Base-by-base conservation (phyloP, 2,113 vertebrate species). In the Neolamprologus brichardi region DNA sequence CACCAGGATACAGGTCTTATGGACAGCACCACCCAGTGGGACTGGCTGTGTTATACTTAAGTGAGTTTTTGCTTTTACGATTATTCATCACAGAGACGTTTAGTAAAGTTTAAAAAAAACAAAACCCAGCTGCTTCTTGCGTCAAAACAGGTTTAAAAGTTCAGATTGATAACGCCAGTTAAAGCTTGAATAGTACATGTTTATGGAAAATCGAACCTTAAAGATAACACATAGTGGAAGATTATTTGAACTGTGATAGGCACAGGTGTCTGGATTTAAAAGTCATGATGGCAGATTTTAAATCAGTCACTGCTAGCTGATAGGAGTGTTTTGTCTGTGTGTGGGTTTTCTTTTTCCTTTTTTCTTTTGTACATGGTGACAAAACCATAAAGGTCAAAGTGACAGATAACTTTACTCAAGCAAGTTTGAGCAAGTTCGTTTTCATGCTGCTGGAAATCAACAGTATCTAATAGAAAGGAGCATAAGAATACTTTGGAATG, bases 1-100 rank as follows among this genome's bases (percentile, higher is more conserved):
- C 70, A 99, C 98, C 1, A 95, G 98, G 30, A 99, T 99, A 89
- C 98, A 99, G 62, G 98, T 99, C 30, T 97, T 98, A 72, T 99
- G 98, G 98, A 97, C 97, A 0, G 98, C 98, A 1, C 98, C 98
- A 3, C 95, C 97, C 17, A 3, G 95, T 1, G 98, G 98, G 6
- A 96, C 95, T 2, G 98, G 98, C 90, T 99, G 98, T 32, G 96
- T 99, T 17, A 98, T 97, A 91, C 96, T 99, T 3, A 99, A 99
- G 98, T 99, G 90, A 64, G 94, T 92, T n/a, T 39, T 62, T 49
- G 3, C 6, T 17, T 5, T 7, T 8, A 13, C 14, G 14, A 6
- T 75, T 28, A 54, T 15, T 46, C 39, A 18, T 46, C 15, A 28
- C 15, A 1, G 12, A 41, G 9, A 28, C 2, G 2, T 30, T 58